Percentiles rank a stretch among this genome's conserved stretches.
Evolutionary conservation across 2,888 invertebrate species (phyloP).

Genomic region (Melinaea menophilus): DNA sequence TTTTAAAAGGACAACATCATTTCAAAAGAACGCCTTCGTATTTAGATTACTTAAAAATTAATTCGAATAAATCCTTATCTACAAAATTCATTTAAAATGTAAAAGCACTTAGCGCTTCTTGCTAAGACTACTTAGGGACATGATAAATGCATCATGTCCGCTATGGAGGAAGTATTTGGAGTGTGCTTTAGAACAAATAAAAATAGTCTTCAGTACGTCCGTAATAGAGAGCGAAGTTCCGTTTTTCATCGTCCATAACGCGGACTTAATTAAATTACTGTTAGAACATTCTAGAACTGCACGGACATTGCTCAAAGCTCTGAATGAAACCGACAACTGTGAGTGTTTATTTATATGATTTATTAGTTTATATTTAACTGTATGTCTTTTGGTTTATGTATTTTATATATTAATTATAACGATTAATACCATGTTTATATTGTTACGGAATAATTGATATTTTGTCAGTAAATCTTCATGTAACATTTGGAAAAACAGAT

Average conservation of each 20-base stretch:
- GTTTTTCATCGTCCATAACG: constrained; percentile 54
- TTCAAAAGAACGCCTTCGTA: no score
- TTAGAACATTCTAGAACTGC: constrained; percentile 50
- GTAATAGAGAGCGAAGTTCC: constrained; percentile 43
- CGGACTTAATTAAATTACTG: constrained; percentile 66
- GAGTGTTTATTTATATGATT: background rate
- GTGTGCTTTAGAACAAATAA: constrained; percentile 29
- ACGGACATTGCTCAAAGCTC: constrained; percentile 42
- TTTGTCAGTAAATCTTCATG: no score
- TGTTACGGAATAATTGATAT: no score
- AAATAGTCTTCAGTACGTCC: constrained; percentile 35
- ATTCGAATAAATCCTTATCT: background rate
- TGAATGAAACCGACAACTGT: constrained; percentile 23
- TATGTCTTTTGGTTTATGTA: background rate
- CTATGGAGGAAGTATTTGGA: constrained; percentile 15
- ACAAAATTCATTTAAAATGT: background rate
- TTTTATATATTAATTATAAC: background rate
- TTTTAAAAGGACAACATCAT: no score
- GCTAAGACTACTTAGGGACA: constrained; percentile 11
- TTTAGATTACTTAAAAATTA: background rate
- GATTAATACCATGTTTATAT: no score
- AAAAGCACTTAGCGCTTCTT: constrained; percentile 9
- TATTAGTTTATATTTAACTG: background rate
- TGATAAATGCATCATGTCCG: constrained; percentile 15
- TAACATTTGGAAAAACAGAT: no score